Conservation (phyloP, 2,888 invertebrate genomes). For the Hyposoter dolosus region DNA sequence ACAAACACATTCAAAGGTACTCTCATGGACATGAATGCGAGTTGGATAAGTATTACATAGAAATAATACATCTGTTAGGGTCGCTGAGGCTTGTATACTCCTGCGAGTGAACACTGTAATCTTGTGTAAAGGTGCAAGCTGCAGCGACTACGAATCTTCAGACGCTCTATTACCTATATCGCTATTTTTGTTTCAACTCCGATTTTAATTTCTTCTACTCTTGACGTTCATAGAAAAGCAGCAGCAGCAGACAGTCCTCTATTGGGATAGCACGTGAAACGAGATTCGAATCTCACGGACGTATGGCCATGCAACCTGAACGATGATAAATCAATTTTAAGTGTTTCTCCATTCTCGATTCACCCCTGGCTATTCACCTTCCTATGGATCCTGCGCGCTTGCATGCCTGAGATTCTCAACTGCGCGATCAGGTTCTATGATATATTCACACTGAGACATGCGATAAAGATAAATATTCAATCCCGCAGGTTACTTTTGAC, state of each 20-base stretch:
- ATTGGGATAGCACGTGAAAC: conserved; percentile 56
- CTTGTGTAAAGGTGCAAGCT: conserved; percentile 58
- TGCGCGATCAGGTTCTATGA: conserved; percentile 41
- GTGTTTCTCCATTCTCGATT: conserved; percentile 65
- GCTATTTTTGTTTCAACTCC: conserved; percentile 27
- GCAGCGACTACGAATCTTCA: conserved; percentile 27
- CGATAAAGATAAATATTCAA: conserved; percentile 56
- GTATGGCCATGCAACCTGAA: conserved; percentile 60
- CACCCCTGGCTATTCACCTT: conserved; percentile 64
- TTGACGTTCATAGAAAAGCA: conserved; percentile 49
- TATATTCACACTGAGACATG: conserved; percentile 28
- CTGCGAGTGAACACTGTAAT: conserved; percentile 48
- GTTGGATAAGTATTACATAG: conserved; percentile 10
- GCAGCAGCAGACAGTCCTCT: conserved; percentile 45
- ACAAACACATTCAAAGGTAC: neutral
- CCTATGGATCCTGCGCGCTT: conserved; percentile 21
- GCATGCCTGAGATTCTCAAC: conserved; percentile 41
- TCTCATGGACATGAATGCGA: neutral
- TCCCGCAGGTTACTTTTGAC: conserved; percentile 35
- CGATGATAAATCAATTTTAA: conserved; percentile 72
- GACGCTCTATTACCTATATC: conserved; percentile 53
- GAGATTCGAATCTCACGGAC: conserved; percentile 65
- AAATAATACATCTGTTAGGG: conserved; percentile 18
- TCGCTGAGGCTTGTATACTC: conserved; percentile 20
- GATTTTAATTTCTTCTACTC: conserved; percentile 55